Conservation (phyloP, 2,797 vertebrate species). For the Sebastes steindachneri region DNA sequence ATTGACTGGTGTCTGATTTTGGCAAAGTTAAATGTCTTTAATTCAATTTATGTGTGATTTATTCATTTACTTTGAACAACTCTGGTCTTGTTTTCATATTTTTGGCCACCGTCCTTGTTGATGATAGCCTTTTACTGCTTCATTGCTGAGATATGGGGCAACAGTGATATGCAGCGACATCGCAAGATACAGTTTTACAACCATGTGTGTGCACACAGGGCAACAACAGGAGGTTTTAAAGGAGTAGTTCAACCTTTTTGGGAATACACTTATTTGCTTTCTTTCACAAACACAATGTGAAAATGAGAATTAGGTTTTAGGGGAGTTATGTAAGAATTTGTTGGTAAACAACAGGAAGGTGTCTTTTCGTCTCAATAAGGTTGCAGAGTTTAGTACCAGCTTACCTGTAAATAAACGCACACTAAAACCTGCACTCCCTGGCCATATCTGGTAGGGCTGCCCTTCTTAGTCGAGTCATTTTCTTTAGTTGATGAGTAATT, state of each 20-base stretch:
- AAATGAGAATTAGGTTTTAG: not conserved
- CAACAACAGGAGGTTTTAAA: not conserved
- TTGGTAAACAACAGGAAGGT: not conserved
- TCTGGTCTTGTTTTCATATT: not conserved
- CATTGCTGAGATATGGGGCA: not conserved
- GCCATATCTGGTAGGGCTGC: too few relatives aligned
- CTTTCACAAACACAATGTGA: not conserved
- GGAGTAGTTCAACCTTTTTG: not conserved
- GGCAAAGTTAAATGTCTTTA: not conserved
- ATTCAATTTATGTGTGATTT: not conserved
- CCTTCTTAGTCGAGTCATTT: too few relatives aligned
- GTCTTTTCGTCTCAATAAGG: not conserved
- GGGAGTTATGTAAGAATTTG: not conserved
- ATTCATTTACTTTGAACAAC: not conserved
- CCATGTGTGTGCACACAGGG: too few relatives aligned
- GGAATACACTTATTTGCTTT: not conserved
- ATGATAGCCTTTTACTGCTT: not conserved
- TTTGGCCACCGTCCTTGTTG: not conserved
- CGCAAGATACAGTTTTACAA: conserved; percentile 1
- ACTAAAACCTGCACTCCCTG: not conserved
- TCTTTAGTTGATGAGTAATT: too few relatives aligned
- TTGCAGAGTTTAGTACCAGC: not conserved
- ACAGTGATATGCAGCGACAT: not conserved
- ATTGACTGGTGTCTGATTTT: not conserved
- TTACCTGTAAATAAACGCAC: not conserved